Percentiles rank a stretch among this genome's conserved stretches.
phyloP scores from a whole-genome alignment of 2,113 vertebrate genomes.

The Manacus vitellinus region DNA sequence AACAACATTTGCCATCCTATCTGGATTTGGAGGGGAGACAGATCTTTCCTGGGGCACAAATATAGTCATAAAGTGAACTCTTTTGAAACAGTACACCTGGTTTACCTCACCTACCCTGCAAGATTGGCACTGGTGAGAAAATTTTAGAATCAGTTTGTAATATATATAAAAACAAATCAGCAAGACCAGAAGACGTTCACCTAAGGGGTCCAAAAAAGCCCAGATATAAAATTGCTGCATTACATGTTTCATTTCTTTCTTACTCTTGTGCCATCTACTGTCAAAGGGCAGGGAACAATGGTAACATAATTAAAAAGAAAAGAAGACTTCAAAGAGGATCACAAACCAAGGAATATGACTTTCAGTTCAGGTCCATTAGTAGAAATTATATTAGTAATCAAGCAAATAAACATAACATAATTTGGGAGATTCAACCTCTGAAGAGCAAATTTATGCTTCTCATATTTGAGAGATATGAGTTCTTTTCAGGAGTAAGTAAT shows the following conservation, averaged over 20 bases:
- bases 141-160: neutral
- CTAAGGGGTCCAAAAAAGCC: neutral
- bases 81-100: neutral
- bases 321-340: neutral
- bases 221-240: neutral
- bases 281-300: neutral
- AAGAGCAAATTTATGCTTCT: neutral
- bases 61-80: neutral
- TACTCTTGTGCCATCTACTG: neutral
- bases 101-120: neutral
- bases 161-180: neutral
- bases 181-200: accelerated
- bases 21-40: neutral
- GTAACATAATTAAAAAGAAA: accelerated
- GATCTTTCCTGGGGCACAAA: neutral
- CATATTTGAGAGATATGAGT: neutral
- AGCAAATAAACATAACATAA: neutral
- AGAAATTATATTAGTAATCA: neutral
- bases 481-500: neutral
- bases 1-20: accelerated
- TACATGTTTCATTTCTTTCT: neutral
- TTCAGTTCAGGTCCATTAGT: neutral
- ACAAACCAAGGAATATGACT: neutral
- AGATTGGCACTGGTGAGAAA: neutral
- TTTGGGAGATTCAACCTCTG: neutral